Evolutionary conservation across 2,888 invertebrate genomes (phyloP).

Genomic region (Pristionchus entomophagus): DNA sequence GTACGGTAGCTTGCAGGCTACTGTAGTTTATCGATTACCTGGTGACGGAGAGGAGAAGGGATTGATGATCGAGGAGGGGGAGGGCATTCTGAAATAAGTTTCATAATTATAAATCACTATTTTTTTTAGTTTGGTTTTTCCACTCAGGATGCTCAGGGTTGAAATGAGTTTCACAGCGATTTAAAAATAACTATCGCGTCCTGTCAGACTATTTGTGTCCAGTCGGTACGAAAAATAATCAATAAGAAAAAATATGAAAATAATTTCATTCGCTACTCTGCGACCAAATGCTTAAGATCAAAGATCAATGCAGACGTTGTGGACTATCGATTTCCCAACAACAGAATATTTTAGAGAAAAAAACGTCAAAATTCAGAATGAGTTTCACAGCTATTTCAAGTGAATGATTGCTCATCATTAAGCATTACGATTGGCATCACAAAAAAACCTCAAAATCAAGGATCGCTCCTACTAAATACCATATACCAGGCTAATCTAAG

Average conservation of each 20-base stretch:
- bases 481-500: background rate
- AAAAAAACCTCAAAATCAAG: background rate
- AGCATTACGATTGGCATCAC: too few species aligned
- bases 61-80: constrained; percentile 19
- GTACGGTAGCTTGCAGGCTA: too few species aligned
- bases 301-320: too few species aligned
- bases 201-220: too few species aligned
- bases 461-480: background rate
- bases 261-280: background rate
- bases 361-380: background rate
- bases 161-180: background rate
- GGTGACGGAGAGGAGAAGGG: constrained; percentile 34
- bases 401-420: background rate
- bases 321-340: too few species aligned
- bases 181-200: background rate
- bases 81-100: constrained; percentile 34
- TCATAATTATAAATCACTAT: background rate
- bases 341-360: background rate
- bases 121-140: background rate
- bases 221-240: background rate
- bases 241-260: background rate
- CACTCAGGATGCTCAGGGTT: background rate
- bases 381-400: background rate
- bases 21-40: too few species aligned
- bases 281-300: background rate